A percentile compares a stretch with the other conserved stretches of the same genome.
Evolutionary conservation across 1,140 invertebrate genomes (phyloP).

Genomic region (Neodiprion pinetum): DNA sequence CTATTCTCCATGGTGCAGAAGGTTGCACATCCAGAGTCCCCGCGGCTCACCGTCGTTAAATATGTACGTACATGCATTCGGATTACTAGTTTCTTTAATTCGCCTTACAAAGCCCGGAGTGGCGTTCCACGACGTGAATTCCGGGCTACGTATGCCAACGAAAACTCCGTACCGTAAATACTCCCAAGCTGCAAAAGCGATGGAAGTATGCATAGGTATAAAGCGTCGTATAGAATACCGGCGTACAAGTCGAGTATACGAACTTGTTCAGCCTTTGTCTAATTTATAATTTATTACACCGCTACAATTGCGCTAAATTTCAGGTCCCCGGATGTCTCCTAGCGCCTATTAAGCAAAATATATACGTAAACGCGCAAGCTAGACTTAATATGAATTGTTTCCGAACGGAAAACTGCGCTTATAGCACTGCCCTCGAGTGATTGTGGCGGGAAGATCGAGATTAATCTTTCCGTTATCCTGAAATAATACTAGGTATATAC

Average conservation of each 20-base stretch:
- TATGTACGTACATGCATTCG: conserved; percentile 6
- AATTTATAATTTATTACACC: conserved; percentile 47
- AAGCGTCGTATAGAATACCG: conserved; percentile 38
- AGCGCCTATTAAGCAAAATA: not conserved
- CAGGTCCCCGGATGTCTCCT: not conserved
- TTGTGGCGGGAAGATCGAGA: no score
- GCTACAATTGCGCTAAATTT: conserved; percentile 8
- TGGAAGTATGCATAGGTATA: conserved; percentile 31
- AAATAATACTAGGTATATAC: conserved; percentile 24
- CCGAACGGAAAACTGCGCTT: not conserved
- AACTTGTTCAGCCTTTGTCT: conserved; percentile 37
- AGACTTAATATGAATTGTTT: not conserved
- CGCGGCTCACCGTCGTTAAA: not conserved
- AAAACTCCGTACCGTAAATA: conserved; percentile 4
- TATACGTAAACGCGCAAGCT: not conserved
- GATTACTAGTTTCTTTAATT: conserved; percentile 21
- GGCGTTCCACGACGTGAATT: conserved; percentile 4
- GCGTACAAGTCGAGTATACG: conserved; percentile 29
- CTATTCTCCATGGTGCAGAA: not conserved
- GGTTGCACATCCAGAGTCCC: not conserved
- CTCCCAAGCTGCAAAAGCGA: not conserved
- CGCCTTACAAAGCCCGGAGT: not conserved
- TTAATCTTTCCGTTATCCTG: not conserved
- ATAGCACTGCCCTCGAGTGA: no score
- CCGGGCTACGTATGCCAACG: conserved; percentile 14